Conservation (phyloP, 2,113 vertebrate genomes). For the Lophotis ruficrista region DNA sequence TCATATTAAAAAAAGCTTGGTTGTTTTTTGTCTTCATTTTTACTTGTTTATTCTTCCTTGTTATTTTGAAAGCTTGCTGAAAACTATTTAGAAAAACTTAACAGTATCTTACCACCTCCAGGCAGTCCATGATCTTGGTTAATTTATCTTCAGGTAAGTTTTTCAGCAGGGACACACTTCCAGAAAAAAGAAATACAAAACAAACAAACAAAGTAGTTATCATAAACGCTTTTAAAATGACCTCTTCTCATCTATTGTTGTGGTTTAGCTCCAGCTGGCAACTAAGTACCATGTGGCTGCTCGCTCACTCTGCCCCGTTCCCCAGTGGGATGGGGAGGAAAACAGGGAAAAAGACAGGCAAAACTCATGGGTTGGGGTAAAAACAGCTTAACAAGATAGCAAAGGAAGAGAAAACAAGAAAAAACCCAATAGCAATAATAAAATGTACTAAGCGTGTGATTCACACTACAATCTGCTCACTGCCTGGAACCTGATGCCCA, state of each 20-base stretch:
- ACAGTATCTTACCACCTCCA: constrained; percentile 87
- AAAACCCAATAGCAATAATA: too few species aligned
- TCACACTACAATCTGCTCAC: too few species aligned
- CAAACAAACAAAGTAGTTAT: not conserved
- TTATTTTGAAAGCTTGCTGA: not conserved
- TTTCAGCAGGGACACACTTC: constrained; percentile 88
- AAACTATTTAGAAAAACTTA: not conserved
- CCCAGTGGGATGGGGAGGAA: too few species aligned
- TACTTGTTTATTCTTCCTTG: not conserved
- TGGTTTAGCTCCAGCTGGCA: too few species aligned
- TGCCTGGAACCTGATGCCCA: too few species aligned
- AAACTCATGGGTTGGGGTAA: too few species aligned
- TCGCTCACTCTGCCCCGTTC: too few species aligned
- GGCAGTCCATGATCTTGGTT: constrained; percentile 90
- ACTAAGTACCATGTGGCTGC: too few species aligned
- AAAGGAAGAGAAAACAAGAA: too few species aligned
- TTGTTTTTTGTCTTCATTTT: not conserved
- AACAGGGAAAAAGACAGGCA: too few species aligned
- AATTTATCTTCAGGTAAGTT: constrained; percentile 92
- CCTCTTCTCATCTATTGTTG: not conserved
- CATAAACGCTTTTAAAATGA: not conserved
- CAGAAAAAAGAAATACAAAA: constrained; percentile 41
- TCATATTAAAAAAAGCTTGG: not conserved
- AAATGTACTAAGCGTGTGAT: too few species aligned
- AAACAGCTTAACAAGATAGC: too few species aligned